Percentiles rank a stretch among this genome's conserved stretches.
phyloP scores from a whole-genome alignment of 2,797 vertebrate species.

The Tauraco hartlaubi region DNA sequence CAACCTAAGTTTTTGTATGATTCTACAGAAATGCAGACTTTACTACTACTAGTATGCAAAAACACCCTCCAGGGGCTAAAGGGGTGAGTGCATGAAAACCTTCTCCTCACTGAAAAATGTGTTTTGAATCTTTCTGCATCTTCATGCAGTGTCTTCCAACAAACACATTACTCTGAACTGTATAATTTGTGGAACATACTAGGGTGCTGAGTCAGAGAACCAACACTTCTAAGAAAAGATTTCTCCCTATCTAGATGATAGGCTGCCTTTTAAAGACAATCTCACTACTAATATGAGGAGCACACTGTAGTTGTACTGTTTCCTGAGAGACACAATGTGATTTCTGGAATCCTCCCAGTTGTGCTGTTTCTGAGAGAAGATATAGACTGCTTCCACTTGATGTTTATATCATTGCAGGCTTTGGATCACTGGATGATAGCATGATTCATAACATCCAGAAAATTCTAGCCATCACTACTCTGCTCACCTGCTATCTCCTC shows the following conservation, averaged over 20 bases:
- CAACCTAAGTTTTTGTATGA: neutral
- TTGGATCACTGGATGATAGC: neutral
- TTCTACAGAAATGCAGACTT: neutral
- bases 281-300: neutral
- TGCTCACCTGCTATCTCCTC: neutral
- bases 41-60: neutral
- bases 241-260: neutral
- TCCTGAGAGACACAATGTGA: neutral
- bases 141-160: neutral
- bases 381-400: neutral
- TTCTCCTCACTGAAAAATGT: neutral
- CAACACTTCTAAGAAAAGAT: neutral
- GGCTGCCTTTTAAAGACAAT: neutral
- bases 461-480: neutral
- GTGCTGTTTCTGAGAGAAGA: neutral
- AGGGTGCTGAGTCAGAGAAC: neutral
- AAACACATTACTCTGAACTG: neutral
- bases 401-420: neutral
- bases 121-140: neutral
- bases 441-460: neutral
- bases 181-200: neutral
- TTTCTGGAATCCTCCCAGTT: neutral
- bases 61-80: neutral
- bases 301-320: neutral
- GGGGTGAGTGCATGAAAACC: neutral